Percentiles rank a stretch among this genome's conserved stretches.
These are phyloP conservation scores for Octodonta nipae DNA, from an alignment of 2,888 invertebrate genomes.

Conservation along the genomic window DNA sequence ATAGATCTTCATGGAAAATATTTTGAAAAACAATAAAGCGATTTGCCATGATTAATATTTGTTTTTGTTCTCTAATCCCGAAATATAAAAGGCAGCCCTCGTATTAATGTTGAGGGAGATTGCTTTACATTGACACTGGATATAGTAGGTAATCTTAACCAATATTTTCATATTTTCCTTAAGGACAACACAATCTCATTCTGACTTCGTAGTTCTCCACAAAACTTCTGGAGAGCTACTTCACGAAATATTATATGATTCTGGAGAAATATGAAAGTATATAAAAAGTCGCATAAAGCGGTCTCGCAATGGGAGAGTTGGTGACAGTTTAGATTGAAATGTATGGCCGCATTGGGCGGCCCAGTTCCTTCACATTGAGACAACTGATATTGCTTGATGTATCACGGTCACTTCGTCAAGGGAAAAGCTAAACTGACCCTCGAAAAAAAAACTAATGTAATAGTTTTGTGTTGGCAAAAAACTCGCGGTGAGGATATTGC, in stretches of 20 bases:
- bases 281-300: conserved; percentile 9
- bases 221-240: too few species aligned
- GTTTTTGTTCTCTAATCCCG: too few species aligned
- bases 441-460: conserved; percentile 35
- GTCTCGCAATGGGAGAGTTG: conserved; percentile 10
- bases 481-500: conserved; percentile 14
- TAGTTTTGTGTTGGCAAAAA: conserved; percentile 36
- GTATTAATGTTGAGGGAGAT: too few species aligned
- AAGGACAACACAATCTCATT: too few species aligned
- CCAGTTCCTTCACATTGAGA: conserved; percentile 31
- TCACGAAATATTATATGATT: conserved; percentile 14
- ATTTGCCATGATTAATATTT: too few species aligned
- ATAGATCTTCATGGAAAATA: too few species aligned
- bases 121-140: too few species aligned
- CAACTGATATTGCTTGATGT: conserved; percentile 39
- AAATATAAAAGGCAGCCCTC: too few species aligned
- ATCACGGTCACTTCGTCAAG: conserved; percentile 37
- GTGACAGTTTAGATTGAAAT: conserved; percentile 37
- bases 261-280: conserved; percentile 15
- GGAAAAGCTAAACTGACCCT: conserved; percentile 31
- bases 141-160: too few species aligned
- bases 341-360: conserved; percentile 33
- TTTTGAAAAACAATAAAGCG: too few species aligned
- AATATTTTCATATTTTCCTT: too few species aligned
- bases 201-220: too few species aligned